Evolutionary conservation across 2,888 invertebrate species (phyloP).

Genomic region (Masnerella sp.): DNA sequence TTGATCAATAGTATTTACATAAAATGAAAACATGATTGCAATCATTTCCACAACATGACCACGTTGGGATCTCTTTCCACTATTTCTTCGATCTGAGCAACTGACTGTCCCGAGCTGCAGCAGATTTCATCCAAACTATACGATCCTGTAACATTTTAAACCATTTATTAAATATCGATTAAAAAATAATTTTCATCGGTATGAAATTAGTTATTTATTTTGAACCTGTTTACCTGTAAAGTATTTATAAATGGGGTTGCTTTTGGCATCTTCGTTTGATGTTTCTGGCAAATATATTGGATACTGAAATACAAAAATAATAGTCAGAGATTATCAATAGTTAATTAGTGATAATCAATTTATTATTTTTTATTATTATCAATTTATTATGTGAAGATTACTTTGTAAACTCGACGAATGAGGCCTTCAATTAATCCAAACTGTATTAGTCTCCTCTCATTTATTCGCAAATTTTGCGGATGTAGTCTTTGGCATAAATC

Average conservation of each 20-base stretch:
- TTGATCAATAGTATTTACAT: slow-evolving; percentile 28
- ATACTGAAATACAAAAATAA: no score
- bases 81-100: slow-evolving; percentile 87
- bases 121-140: slow-evolving; percentile 94
- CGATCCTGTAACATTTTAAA: slow-evolving; percentile 86
- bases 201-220: no score
- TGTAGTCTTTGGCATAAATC: slow-evolving; percentile 86
- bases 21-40: background rate
- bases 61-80: slow-evolving; percentile 91
- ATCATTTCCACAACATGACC: slow-evolving; percentile 87
- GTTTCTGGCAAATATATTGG: slow-evolving; percentile 72
- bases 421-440: slow-evolving; percentile 92
- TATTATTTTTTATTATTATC: slow-evolving; percentile 1
- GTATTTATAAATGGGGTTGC: slow-evolving; percentile 79
- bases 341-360: no score
- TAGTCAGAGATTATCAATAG: no score
- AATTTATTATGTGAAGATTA: slow-evolving; percentile 65
- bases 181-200: background rate
- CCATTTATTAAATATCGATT: background rate
- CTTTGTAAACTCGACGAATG: slow-evolving; percentile 89
- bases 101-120: slow-evolving; percentile 87
- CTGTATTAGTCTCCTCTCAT: slow-evolving; percentile 89
- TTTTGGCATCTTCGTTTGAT: slow-evolving; percentile 68
- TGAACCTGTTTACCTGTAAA: slow-evolving; percentile 90
- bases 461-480: slow-evolving; percentile 86